Evolutionary conservation across 2,113 vertebrate genomes (phyloP).

Genomic region (Tragelaphus scriptus): DNA sequence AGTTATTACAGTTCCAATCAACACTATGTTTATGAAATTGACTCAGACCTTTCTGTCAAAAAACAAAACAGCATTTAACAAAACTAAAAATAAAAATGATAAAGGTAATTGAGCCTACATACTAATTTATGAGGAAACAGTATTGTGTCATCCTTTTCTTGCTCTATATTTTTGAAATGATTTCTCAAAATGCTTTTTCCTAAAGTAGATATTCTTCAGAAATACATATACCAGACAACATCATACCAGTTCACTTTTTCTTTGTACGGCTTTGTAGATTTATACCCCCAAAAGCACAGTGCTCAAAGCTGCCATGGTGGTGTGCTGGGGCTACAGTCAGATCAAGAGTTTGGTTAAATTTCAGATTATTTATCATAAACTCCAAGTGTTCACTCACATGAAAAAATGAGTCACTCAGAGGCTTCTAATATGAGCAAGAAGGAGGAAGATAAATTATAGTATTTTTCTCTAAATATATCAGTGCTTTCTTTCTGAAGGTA

Average conservation of each 20-base stretch:
- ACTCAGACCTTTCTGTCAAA: background rate
- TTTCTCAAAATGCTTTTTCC: constrained; percentile 64
- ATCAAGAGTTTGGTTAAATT: constrained; percentile 30
- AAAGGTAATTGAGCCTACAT: background rate
- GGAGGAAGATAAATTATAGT: background rate
- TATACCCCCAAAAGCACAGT: constrained; percentile 46
- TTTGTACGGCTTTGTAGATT: constrained; percentile 50
- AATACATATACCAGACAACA: constrained; percentile 37
- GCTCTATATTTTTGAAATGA: constrained; percentile 47
- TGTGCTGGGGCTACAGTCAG: constrained; percentile 29
- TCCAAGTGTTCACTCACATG: constrained; percentile 23
- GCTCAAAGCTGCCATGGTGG: constrained; percentile 42
- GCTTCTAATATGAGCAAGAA: constrained; percentile 18
- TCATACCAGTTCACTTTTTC: constrained; percentile 47
- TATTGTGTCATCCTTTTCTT: background rate
- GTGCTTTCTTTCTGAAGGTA: background rate
- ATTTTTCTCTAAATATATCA: background rate
- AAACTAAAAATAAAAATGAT: background rate
- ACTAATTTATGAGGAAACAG: background rate
- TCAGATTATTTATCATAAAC: constrained; percentile 67
- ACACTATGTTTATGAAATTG: background rate
- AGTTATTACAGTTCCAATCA: background rate
- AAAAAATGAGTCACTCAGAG: constrained; percentile 48
- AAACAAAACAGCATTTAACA: background rate
- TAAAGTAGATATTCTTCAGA: constrained; percentile 42